Evolutionary conservation across 1,140 invertebrate species (phyloP), one percentile per base, ranked within the genome.

Genomic region (Lasioglossum albipes): DNA sequence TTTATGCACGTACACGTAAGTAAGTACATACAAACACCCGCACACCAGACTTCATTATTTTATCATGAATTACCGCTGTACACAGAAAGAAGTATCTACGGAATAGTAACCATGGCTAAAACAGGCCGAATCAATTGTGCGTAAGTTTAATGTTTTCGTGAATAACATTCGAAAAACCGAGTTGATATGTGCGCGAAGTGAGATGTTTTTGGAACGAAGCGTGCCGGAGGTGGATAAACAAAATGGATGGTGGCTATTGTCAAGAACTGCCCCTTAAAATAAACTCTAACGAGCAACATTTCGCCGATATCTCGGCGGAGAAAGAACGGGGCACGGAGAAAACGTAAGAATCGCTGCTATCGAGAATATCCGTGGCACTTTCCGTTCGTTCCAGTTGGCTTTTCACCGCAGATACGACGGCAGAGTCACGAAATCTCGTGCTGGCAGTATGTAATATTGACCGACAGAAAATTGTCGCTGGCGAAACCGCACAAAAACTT

Each of bases 161-260:
- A 62, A 68, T 36, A 79, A 66, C 59, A 65, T 64, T 70, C 20
- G 54, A 52, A 82, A 75, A 54, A 13, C 57, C 36, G 16, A 16
- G 18, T 59, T 20, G 49, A 70, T 52, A 41, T 45, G 74, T 36
- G 36, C 20, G 74, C 20, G 74, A 64, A 10, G 72, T 74, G 36
- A 68, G 7, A 78, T 86, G 86, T 87, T 84, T 88, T 89, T 76
- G 42, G 74, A 79, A 87, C 68, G 85, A 83, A 69, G 70, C 67
- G 64, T 80, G 82, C 76, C 61, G 73, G 79, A 65, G 70, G 82
- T 80, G 82, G 88, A 84, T 91, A 91, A 91, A 91, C 90, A 91
- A 91, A 90, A 91, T 91, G 90, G 90, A 89, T 90, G 90, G 75
- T 87, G 75, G 84, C 86, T 88, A 89, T 90, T 90, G 88, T 89